Conservation (phyloP, 1,140 invertebrate species). For the Pectinophora gossypiella region DNA sequence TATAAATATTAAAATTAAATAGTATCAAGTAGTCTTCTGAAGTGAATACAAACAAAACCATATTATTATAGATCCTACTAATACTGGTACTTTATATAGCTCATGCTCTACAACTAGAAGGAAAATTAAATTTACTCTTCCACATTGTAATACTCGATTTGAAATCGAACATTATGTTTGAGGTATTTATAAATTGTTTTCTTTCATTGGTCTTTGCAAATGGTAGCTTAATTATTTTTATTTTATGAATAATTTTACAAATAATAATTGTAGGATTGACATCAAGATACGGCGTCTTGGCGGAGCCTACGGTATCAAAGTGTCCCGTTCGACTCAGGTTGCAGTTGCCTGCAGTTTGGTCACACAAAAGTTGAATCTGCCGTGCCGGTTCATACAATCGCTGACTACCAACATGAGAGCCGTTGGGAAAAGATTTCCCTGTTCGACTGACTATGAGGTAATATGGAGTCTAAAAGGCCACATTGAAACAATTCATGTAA, state of each 20-base stretch:
- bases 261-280: conserved; percentile 70
- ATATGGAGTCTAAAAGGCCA: no score
- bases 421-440: conserved; percentile 77
- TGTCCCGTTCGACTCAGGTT: conserved; percentile 66
- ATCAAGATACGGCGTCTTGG: conserved; percentile 76
- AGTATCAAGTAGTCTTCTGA: no score
- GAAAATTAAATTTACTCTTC: no score
- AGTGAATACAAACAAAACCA: no score
- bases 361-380: conserved; percentile 20
- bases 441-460: conserved; percentile 78
- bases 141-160: no score
- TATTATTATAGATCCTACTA: no score
- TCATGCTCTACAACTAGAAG: no score
- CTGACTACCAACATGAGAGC: conserved; percentile 79
- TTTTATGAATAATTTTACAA: not conserved
- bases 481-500: no score
- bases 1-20: no score
- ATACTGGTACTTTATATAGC: no score
- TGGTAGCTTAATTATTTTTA: no score
- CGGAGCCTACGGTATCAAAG: conserved; percentile 78
- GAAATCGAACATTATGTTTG: no score
- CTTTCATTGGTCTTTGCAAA: not conserved
- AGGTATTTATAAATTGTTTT: not conserved
- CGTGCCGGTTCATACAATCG: conserved; percentile 54
- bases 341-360: conserved; percentile 72